Percentiles rank a stretch among this genome's conserved stretches.
Conservation (phyloP, 2,888 invertebrate genomes). For the Philonicus albiceps region DNA sequence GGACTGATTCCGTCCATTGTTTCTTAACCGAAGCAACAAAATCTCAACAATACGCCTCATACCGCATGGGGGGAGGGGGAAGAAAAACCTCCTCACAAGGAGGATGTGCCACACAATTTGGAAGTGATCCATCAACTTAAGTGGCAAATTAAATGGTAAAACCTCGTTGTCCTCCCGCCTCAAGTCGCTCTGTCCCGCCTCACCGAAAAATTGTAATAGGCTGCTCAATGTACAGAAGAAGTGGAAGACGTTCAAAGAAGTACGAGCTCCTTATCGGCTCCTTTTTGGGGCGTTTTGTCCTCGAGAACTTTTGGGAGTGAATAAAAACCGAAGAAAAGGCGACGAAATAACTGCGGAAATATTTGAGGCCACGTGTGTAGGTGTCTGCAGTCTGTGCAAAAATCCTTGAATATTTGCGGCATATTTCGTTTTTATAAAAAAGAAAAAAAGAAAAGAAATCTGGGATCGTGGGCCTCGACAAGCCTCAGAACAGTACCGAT, state of each 20-base stretch:
- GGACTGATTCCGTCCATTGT: neutral
- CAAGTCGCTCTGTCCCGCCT: neutral
- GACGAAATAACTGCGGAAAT: constrained; percentile 12
- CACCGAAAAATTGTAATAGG: neutral
- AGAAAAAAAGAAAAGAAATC: no score
- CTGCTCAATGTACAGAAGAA: neutral
- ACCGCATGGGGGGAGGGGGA: neutral
- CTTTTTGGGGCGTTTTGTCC: neutral
- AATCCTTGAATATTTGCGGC: neutral
- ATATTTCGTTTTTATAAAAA: neutral
- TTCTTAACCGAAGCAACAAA: neutral
- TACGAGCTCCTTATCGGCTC: neutral
- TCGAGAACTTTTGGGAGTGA: neutral
- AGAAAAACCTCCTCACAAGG: neutral
- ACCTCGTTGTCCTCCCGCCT: neutral
- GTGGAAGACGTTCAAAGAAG: neutral
- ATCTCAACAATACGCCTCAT: neutral
- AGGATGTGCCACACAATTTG: constrained; percentile 1
- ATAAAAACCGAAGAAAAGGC: neutral
- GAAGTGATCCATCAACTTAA: constrained; percentile 20
- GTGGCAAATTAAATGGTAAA: constrained; percentile 25
- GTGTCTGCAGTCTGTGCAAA: neutral
- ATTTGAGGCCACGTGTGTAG: neutral
- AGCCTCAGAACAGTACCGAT: neutral
- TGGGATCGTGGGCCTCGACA: neutral